These are phyloP conservation scores for Drosophila albomicans DNA, from an alignment of 1,140 invertebrate species.

Conservation along the genomic window DNA sequence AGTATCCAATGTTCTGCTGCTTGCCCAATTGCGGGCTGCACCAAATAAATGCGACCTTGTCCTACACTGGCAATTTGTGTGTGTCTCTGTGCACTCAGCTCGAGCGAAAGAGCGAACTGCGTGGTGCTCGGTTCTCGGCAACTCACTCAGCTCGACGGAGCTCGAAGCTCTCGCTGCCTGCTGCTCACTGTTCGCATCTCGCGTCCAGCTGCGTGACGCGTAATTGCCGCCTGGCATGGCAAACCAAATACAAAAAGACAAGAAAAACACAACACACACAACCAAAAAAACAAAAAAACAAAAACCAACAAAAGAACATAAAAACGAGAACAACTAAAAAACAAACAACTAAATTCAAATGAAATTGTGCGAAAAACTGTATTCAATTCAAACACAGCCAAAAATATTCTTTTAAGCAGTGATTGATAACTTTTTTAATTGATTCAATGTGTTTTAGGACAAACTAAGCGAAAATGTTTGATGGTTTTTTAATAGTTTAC, in stretches of 20 bases:
- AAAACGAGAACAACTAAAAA: constrained; percentile 1
- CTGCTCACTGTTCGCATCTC: constrained; percentile 4
- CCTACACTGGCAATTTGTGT: constrained; percentile 77
- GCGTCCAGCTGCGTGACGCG: constrained; percentile 76
- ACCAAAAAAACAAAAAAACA: constrained; percentile 12
- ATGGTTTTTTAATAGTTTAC: no score
- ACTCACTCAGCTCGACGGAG: constrained; percentile 7
- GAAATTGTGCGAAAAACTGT: background rate
- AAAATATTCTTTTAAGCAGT: constrained; percentile 1
- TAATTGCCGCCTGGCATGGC: constrained; percentile 60
- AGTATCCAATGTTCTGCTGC: constrained; percentile 26
- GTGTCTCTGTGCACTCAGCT: constrained; percentile 1
- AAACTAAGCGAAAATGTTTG: no score
- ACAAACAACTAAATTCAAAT: constrained; percentile 6
- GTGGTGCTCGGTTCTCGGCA: constrained; percentile 21
- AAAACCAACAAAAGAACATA: background rate
- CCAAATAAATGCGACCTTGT: constrained; percentile 81
- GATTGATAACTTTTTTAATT: constrained; percentile 9
- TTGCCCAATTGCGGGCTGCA: constrained; percentile 74
- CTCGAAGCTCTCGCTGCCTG: constrained; percentile 17
- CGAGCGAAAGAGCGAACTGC: constrained; percentile 25
- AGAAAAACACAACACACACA: constrained; percentile 5
- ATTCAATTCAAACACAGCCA: background rate
- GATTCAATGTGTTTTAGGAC: no score
- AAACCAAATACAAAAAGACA: constrained; percentile 26